Evolutionary conservation across 2,888 invertebrate genomes (phyloP).

Genomic region (Celastrina argiolus): DNA sequence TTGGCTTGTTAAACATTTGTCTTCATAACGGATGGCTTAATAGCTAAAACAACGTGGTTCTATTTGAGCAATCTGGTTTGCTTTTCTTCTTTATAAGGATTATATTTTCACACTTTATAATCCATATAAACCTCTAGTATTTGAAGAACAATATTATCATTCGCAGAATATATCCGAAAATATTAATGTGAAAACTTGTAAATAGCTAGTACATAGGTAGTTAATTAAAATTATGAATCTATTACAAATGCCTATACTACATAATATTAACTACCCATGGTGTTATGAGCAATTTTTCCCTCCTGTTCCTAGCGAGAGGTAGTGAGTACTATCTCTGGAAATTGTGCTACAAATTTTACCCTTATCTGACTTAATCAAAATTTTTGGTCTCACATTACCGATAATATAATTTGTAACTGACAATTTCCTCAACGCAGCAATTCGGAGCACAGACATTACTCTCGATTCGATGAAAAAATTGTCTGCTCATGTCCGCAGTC

Average conservation of each 20-base stretch:
- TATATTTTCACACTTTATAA: neutral
- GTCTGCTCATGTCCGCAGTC: slow-evolving; percentile 53
- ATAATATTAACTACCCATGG: too few relatives aligned
- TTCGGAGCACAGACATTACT: slow-evolving; percentile 37
- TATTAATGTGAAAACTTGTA: too few relatives aligned
- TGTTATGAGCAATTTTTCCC: too few relatives aligned
- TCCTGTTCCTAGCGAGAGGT: too few relatives aligned
- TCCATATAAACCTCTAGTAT: neutral
- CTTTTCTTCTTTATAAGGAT: neutral
- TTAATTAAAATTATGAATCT: too few relatives aligned
- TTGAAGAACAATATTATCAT: neutral
- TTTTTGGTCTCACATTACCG: neutral
- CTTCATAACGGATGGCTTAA: slow-evolving; percentile 1
- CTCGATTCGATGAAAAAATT: slow-evolving; percentile 56
- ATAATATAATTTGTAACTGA: neutral
- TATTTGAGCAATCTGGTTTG: neutral
- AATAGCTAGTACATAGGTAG: too few relatives aligned
- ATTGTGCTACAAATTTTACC: neutral
- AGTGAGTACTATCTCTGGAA: neutral
- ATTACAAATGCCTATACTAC: too few relatives aligned
- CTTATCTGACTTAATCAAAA: neutral
- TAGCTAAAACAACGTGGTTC: neutral
- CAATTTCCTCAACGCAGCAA: neutral
- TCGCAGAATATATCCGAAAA: too few relatives aligned
- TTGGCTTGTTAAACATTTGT: neutral